A percentile compares a stretch with the other conserved stretches of the same genome.
Evolutionary conservation across 2,797 vertebrate species (phyloP).

Genomic region (Anabacerthia variegaticeps): DNA sequence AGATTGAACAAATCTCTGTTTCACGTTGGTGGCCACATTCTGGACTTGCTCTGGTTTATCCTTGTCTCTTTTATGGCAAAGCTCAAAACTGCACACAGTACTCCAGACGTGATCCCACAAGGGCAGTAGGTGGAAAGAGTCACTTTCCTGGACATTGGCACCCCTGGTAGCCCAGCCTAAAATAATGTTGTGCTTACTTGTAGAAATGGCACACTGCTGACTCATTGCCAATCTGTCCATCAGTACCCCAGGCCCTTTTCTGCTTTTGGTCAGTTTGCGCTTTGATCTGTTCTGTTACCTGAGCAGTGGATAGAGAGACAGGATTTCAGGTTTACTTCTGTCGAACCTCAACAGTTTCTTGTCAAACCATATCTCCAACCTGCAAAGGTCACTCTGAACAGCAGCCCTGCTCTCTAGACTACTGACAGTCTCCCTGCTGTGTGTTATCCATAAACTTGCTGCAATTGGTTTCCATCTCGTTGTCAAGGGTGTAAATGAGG

Average conservation of each 20-base stretch:
- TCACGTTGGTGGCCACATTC: accelerated
- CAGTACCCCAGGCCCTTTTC: background rate
- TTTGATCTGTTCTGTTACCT: background rate
- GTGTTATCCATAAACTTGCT: background rate
- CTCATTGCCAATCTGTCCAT: background rate
- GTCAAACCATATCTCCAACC: background rate
- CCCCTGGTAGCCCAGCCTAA: background rate
- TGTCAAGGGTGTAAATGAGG: background rate
- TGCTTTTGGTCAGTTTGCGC: background rate
- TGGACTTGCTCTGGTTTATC: background rate
- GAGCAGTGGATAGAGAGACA: background rate
- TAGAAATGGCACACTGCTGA: too few relatives aligned
- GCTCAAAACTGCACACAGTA: accelerated
- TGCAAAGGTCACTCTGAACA: background rate
- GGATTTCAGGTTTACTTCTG: background rate
- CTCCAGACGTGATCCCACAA: background rate
- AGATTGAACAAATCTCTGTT: background rate
- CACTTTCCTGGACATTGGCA: accelerated
- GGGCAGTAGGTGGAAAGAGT: background rate
- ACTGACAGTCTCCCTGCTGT: background rate
- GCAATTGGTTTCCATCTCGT: background rate
- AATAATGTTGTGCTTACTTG: background rate
- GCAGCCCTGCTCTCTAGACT: background rate
- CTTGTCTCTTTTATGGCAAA: background rate
- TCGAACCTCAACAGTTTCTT: background rate